These are phyloP conservation scores for Ptychobarbus kaznakovi DNA, from an alignment of 2,797 vertebrate species.

Conservation along the genomic window DNA sequence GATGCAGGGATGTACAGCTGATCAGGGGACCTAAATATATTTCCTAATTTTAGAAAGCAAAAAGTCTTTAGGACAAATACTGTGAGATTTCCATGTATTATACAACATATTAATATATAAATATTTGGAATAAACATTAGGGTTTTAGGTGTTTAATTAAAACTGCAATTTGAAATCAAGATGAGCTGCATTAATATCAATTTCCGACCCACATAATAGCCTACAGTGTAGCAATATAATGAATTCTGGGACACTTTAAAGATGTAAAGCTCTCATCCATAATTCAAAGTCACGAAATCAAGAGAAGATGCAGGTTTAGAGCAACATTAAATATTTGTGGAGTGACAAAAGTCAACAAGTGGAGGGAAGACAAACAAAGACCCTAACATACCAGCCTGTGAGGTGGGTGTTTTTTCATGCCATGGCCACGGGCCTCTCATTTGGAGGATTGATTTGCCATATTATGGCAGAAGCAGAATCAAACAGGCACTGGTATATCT, in stretches of 20 bases:
- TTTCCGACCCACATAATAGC: background rate
- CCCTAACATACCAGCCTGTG: background rate
- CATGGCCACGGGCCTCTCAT: background rate
- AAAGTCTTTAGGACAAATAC: background rate
- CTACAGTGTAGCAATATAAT: background rate
- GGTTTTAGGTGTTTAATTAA: background rate
- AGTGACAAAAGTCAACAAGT: constrained; percentile 3
- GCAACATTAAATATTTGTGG: constrained; percentile 1
- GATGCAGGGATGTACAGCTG: constrained; percentile 57
- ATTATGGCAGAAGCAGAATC: constrained; percentile 26
- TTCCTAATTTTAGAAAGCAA: constrained; percentile 13
- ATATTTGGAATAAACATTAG: background rate
- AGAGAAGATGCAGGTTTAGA: background rate
- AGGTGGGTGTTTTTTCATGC: background rate
- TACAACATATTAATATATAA: background rate
- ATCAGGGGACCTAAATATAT: constrained; percentile 61
- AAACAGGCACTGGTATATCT: constrained; percentile 17
- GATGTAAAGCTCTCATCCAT: constrained; percentile 15
- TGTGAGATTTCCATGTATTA: background rate
- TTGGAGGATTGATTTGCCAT: constrained; percentile 13
- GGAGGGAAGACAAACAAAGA: background rate
- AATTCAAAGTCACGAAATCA: background rate
- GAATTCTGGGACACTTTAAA: background rate
- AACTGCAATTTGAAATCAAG: background rate
- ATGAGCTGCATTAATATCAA: background rate